Percentiles rank a stretch among this genome's conserved stretches.
Evolutionary conservation across 1,140 invertebrate genomes (phyloP).

Genomic region (Panagrolaimus sp.): DNA sequence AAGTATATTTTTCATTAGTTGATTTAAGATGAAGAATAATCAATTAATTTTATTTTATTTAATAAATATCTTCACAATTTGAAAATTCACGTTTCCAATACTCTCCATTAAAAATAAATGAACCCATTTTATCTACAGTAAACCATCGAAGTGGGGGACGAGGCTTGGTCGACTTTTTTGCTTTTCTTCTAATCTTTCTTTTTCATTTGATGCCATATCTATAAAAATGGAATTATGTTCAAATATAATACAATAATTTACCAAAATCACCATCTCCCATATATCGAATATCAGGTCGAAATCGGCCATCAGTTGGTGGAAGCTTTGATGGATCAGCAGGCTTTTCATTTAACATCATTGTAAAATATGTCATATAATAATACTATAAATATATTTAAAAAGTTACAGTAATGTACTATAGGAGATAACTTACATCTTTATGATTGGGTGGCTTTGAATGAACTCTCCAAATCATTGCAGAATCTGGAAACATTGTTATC

Average conservation of each 20-base stretch:
- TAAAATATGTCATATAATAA: constrained; percentile 6
- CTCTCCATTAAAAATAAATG: too few relatives aligned
- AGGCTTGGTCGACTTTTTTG: not conserved
- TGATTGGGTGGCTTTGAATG: not conserved
- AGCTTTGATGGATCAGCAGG: too few relatives aligned
- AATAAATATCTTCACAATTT: too few relatives aligned
- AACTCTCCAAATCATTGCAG: not conserved
- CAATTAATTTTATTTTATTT: too few relatives aligned
- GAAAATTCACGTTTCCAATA: too few relatives aligned
- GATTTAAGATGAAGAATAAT: constrained; percentile 63
- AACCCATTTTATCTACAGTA: too few relatives aligned
- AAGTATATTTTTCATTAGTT: constrained; percentile 81
- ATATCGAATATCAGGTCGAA: constrained; percentile 11
- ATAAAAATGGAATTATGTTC: too few relatives aligned
- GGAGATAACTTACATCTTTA: constrained; percentile 1
- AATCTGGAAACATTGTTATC: not conserved
- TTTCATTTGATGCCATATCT: not conserved
- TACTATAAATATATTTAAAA: not conserved
- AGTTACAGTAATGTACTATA: too few relatives aligned
- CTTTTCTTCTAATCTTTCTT: constrained; percentile 6
- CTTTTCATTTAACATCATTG: constrained; percentile 14
- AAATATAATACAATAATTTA: too few relatives aligned
- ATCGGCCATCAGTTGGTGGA: constrained; percentile 5
- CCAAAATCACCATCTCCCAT: not conserved
- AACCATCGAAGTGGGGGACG: too few relatives aligned